Base-by-base conservation (phyloP, 2,797 vertebrate genomes). In the Acrossocheilus wenchowensis region DNA sequence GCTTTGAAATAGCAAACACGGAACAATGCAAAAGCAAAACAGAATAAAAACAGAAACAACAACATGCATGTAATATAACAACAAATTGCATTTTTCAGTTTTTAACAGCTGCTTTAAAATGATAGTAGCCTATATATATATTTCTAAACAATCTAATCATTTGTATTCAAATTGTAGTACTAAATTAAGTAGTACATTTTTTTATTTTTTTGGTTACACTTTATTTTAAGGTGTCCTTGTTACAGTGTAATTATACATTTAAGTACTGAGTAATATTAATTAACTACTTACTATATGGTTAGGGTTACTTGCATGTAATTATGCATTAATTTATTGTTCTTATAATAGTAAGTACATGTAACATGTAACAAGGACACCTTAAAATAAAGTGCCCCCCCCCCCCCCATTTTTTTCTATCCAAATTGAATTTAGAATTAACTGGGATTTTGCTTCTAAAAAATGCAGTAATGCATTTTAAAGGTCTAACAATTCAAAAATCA, bases 81-180 rank as follows among this genome's bases (percentile, higher is more conserved):
- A 68, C 3, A 36, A 6, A 54, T 7, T 0, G 7, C 1, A 30
- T 45, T 19, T 17, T 64, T 41, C 23, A 26, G 12, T 7, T 50
- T 52, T 69, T n/a, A 52, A n/a, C 39, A 73, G 52, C 52, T 82
- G 30, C 80, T 72, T 71, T 57, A 43, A 54, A 52, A 39, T 39
- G 19, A 26, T 5, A 23, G 7, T 9, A 30, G 30, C 30, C 30
- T 30, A 30, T 2, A 30, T 5, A 11, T 11, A 64, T 64, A 36
- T 36, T 36, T 36, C 34, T 36, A 36, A 36, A 36, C 34, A 36
- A 36, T 36, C 34, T 36, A 30, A n/a, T 39, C 0, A 9, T 15
- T 72, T 48, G 23, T 9, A 73, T 26, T 48, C 15, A 4, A 23
- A 23, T 54, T n/a, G 5, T 7, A 77, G 30, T 23, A 11, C 4